phyloP scores from a whole-genome alignment of 2,797 vertebrate genomes.

The Melanotaenia maccullochi region DNA sequence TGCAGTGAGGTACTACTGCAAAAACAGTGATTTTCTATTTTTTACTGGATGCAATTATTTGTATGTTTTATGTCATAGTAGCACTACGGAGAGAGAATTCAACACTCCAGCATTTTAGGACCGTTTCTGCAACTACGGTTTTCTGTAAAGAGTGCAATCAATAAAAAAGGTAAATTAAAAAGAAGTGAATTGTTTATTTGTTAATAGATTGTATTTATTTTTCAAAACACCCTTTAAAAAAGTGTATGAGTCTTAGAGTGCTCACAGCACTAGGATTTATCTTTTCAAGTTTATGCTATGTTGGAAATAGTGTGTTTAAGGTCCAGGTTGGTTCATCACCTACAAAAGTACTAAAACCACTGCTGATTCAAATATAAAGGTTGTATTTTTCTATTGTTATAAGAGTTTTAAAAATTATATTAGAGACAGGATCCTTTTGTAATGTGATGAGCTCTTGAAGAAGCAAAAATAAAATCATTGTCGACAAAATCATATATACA shows the following conservation, averaged over 20 bases:
- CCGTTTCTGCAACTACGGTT: slow-evolving; percentile 15
- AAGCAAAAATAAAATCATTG: slow-evolving; percentile 1
- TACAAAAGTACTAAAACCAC: not conserved
- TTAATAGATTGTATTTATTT: slow-evolving; percentile 1
- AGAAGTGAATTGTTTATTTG: not conserved
- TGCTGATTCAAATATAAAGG: not conserved
- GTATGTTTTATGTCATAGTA: slow-evolving; percentile 34
- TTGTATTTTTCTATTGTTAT: not conserved
- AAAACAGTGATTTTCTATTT: slow-evolving; percentile 45
- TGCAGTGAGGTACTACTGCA: slow-evolving; percentile 20
- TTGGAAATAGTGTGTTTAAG: not conserved
- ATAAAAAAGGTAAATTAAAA: slow-evolving; percentile 13
- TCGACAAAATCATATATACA: not conserved
- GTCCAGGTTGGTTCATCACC: not conserved
- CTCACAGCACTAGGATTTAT: not conserved
- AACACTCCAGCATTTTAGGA: slow-evolving; percentile 67
- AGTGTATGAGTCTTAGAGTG: not conserved
- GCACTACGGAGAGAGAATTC: slow-evolving; percentile 33
- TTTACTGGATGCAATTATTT: slow-evolving; percentile 65
- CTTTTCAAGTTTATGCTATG: not conserved
- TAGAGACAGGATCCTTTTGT: not conserved
- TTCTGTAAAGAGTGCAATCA: slow-evolving; percentile 47
- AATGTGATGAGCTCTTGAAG: not conserved
- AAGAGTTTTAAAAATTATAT: not conserved
- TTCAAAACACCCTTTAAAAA: not conserved